phyloP scores from a whole-genome alignment of 2,797 vertebrate genomes.

The Coregonus suidteri region DNA sequence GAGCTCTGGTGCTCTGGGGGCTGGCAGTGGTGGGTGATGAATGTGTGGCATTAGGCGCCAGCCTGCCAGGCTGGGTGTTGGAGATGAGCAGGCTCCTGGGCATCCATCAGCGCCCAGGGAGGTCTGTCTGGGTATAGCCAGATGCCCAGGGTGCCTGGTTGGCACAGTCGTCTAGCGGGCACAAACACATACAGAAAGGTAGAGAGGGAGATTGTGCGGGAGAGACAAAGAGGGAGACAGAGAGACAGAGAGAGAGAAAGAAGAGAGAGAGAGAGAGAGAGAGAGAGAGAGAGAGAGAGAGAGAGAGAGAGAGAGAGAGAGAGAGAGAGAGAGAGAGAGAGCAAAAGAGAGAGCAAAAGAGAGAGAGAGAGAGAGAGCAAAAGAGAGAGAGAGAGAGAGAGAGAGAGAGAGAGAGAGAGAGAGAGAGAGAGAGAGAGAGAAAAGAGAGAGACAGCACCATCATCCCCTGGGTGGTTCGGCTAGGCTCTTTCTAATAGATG shows the following conservation, averaged over 20 bases:
- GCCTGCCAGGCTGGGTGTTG: conserved; percentile 35
- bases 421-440: no score
- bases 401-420: no score
- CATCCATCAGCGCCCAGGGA: conserved; percentile 41
- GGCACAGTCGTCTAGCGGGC: neutral
- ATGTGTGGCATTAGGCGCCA: conserved; percentile 44
- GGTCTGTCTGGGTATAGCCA: conserved; percentile 39
- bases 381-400: no score
- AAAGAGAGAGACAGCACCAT: neutral
- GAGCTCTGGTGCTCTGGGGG: neutral
- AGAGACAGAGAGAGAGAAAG: no score
- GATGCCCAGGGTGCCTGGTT: conserved; percentile 22
- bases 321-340: no score
- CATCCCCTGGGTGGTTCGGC: neutral
- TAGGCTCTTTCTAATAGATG: neutral
- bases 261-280: no score
- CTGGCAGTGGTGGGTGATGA: conserved; percentile 47
- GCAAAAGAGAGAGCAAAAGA: no score
- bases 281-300: no score
- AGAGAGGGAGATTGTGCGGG: no score
- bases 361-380: no score
- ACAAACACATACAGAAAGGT: neutral
- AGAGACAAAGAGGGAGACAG: no score
- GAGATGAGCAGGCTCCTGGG: conserved; percentile 24
- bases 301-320: no score